Evolutionary conservation across 2,888 invertebrate species (phyloP).

Genomic region (Eucera pruinosa): DNA sequence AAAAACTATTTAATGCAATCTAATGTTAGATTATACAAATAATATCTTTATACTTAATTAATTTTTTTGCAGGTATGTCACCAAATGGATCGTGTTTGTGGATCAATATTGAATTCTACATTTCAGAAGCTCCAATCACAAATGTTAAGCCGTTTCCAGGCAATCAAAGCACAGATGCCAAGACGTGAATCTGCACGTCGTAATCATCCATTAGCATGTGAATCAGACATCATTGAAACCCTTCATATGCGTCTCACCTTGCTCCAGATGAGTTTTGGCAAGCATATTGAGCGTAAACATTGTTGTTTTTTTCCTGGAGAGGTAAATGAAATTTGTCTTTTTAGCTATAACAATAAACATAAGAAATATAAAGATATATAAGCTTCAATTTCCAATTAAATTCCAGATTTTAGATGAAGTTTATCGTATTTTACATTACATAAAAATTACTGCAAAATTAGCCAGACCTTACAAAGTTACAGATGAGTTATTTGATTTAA

Average conservation of each 20-base stretch:
- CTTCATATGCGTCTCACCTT: slow-evolving; percentile 96
- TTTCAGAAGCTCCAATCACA: slow-evolving; percentile 94
- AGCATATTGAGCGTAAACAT: slow-evolving; percentile 96
- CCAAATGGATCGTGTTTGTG: slow-evolving; percentile 92
- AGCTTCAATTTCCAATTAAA: slow-evolving; percentile 25
- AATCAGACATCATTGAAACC: slow-evolving; percentile 97
- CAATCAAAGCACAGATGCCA: slow-evolving; percentile 96
- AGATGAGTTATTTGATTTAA: slow-evolving; percentile 96
- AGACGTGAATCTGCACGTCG: slow-evolving; percentile 95
- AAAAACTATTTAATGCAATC: too few species aligned
- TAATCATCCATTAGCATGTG: slow-evolving; percentile 95
- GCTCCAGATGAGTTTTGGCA: slow-evolving; percentile 97
- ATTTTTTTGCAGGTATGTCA: slow-evolving; percentile 89
- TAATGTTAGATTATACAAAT: too few species aligned
- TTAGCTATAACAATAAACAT: not conserved
- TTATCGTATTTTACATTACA: slow-evolving; percentile 92
- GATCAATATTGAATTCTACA: slow-evolving; percentile 92
- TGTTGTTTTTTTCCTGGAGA: slow-evolving; percentile 98
- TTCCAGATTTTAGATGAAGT: slow-evolving; percentile 95
- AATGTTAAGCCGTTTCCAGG: slow-evolving; percentile 93
- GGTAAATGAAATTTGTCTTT: slow-evolving; percentile 86
- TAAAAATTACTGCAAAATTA: slow-evolving; percentile 92
- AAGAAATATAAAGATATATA: not conserved
- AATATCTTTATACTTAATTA: too few species aligned
- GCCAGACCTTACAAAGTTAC: slow-evolving; percentile 96